phyloP scores from a whole-genome alignment of 2,797 vertebrate genomes.

The Halcyon smyrnensis region DNA sequence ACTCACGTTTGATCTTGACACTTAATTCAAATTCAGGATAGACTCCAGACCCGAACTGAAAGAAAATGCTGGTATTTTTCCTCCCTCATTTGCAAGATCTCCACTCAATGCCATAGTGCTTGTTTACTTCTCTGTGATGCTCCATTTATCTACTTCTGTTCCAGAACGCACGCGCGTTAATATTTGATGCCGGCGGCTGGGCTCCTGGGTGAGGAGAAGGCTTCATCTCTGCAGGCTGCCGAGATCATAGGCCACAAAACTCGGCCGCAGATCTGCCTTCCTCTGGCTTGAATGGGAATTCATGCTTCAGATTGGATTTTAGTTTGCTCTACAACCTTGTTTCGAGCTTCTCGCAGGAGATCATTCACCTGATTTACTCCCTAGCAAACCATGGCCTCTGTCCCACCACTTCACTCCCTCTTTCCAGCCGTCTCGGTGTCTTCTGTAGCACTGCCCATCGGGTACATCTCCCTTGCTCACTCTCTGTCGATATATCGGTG shows the following conservation, averaged over 20 bases:
- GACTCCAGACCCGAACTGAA: not conserved
- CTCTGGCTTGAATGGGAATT: not conserved
- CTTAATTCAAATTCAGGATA: slow-evolving; percentile 47
- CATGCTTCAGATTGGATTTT: not conserved
- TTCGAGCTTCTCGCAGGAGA: not conserved
- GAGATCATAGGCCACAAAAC: not conserved
- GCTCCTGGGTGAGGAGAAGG: not conserved
- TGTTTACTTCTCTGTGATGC: slow-evolving; percentile 54
- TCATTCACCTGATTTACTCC: not conserved
- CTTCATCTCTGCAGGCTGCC: not conserved
- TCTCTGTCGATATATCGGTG: not conserved
- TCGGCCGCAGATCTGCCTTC: not conserved
- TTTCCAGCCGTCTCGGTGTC: not conserved
- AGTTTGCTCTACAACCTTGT: not conserved
- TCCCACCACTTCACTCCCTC: not conserved
- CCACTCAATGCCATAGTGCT: slow-evolving; percentile 1
- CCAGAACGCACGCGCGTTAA: slow-evolving; percentile 6
- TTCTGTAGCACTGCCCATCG: not conserved
- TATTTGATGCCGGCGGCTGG: not conserved
- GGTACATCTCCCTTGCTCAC: not conserved
- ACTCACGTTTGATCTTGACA: slow-evolving; percentile 44
- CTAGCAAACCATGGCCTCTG: not conserved
- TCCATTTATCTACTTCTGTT: slow-evolving; percentile 46
- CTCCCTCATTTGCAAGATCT: slow-evolving; percentile 9
- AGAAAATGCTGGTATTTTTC: not conserved